phyloP scores from a whole-genome alignment of 2,113 vertebrate species.

The Mugil cephalus region DNA sequence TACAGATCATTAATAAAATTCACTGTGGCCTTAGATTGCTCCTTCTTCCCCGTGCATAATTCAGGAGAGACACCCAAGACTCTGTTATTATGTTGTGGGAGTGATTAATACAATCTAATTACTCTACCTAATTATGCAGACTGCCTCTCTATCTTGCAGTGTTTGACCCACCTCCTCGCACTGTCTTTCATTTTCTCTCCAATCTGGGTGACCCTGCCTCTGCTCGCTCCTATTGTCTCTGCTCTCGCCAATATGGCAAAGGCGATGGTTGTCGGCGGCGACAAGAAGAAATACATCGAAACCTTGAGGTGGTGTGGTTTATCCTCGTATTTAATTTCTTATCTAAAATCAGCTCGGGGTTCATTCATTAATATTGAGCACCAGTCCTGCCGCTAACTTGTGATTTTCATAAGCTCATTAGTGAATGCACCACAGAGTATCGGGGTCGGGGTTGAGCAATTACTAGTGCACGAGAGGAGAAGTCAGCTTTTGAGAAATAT shows the following conservation, averaged over 20 bases:
- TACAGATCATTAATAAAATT: slow-evolving; percentile 17
- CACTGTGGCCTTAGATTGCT: not conserved
- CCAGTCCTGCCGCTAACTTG: slow-evolving; percentile 63
- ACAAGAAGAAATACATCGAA: slow-evolving; percentile 20
- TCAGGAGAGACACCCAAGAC: slow-evolving; percentile 19
- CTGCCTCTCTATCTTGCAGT: slow-evolving; percentile 38
- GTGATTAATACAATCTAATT: slow-evolving; percentile 67
- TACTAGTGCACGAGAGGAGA: slow-evolving; percentile 70
- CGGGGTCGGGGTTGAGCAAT: slow-evolving; percentile 61
- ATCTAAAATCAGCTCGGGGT: slow-evolving; percentile 52
- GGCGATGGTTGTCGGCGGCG: not conserved
- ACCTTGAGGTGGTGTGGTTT: slow-evolving; percentile 21
- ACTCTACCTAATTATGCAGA: slow-evolving; percentile 49
- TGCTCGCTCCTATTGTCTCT: slow-evolving; percentile 4
- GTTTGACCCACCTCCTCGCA: slow-evolving; percentile 25
- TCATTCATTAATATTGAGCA: slow-evolving; percentile 66
- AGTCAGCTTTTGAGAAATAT: slow-evolving; percentile 70
- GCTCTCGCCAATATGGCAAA: not conserved
- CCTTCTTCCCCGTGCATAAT: not conserved
- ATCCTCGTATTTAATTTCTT: slow-evolving; percentile 50
- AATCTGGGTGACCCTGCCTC: slow-evolving; percentile 14
- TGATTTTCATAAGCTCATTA: slow-evolving; percentile 81
- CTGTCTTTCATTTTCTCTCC: slow-evolving; percentile 5
- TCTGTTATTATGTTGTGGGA: slow-evolving; percentile 29
- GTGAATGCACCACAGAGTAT: slow-evolving; percentile 64